Base-by-base conservation (phyloP, 2,113 vertebrate species). In the Zosterops japonicus region DNA sequence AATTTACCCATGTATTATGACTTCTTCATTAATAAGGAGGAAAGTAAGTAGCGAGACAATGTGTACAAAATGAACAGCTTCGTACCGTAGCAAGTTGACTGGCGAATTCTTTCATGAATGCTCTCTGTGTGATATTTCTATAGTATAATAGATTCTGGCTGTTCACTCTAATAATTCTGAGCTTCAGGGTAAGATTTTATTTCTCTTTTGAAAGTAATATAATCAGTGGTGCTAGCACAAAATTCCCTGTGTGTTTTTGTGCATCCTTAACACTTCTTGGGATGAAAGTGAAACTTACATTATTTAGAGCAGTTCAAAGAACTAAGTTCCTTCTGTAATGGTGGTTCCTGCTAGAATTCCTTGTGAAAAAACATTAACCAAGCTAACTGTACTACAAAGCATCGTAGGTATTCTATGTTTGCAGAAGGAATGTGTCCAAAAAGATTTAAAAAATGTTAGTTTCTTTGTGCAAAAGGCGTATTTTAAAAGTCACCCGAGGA, bases 121-220 rank as follows among this genome's bases (percentile, higher is more conserved):
- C 90, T 96, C 95, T 95, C 96, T 96, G 96, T 97, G 96, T 96
- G 96, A 94, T 95, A 92, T 92, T 97, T 95, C 95, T 97, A 96
- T 93, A 94, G 44, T 77, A 96, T 94, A 96, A 96, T 95, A 96
- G 93, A 96, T 95, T 96, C 96, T 97, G 85, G 93, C 96, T 95
- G 96, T 87, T 97, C 95, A 90, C 78, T 96, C 83, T 97, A 96
- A 97, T 97, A 97, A 97, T 97, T 96, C 92, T 72, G 93, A 96
- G 95, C 94, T 97, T 97, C 89, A 89, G 94, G 95, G 92, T 97
- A 95, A 93, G 93, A 96, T 96, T 97, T 97, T 97, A 97, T 97
- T 97, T 96, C 95, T 97, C 95, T 97, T 97, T 97, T 95, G 93
- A 97, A 97, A 95, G 84, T 97, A 96, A 96, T 97, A 96, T 97